Percentiles rank a stretch among this genome's conserved stretches.
Conservation (phyloP, 2,888 invertebrate species). For the Arenicola marina region DNA sequence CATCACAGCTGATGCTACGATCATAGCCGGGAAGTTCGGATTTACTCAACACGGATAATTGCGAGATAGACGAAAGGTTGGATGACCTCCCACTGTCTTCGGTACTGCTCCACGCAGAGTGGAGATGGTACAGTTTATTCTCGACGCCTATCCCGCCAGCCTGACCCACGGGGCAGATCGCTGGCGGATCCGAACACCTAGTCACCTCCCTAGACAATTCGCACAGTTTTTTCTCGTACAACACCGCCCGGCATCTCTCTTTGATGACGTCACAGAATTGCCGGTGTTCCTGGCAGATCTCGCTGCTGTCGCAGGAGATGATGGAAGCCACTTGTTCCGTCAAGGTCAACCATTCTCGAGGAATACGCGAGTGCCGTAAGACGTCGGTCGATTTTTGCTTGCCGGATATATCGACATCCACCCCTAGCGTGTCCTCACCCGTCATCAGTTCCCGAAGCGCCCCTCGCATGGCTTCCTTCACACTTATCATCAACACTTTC, state of each 20-base stretch:
- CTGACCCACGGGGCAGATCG: too few species aligned
- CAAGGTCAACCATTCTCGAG: conserved; percentile 44
- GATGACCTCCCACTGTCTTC: too few species aligned
- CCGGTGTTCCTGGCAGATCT: conserved; percentile 15
- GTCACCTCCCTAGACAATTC: too few species aligned
- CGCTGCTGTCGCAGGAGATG: conserved; percentile 17
- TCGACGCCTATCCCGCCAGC: neutral
- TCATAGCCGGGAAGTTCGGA: too few species aligned
- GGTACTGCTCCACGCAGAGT: too few species aligned
- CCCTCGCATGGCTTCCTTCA: conserved; percentile 44
- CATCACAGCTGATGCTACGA: too few species aligned
- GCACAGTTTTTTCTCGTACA: conserved; percentile 13
- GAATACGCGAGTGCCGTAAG: conserved; percentile 32
- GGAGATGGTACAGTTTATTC: conserved; percentile 5
- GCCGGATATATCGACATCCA: conserved; percentile 21
- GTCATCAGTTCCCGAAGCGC: conserved; percentile 24
- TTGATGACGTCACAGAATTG: conserved; percentile 28
- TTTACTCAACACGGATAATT: too few species aligned
- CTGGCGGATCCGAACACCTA: too few species aligned
- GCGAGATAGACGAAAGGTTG: too few species aligned
- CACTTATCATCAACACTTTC: conserved; percentile 47
- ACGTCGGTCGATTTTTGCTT: conserved; percentile 34
- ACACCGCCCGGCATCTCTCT: conserved; percentile 20
- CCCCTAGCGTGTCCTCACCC: conserved; percentile 27
- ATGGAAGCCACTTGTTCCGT: conserved; percentile 40